Conservation (phyloP, 2,888 invertebrate species). For the Dioctria linearis region DNA sequence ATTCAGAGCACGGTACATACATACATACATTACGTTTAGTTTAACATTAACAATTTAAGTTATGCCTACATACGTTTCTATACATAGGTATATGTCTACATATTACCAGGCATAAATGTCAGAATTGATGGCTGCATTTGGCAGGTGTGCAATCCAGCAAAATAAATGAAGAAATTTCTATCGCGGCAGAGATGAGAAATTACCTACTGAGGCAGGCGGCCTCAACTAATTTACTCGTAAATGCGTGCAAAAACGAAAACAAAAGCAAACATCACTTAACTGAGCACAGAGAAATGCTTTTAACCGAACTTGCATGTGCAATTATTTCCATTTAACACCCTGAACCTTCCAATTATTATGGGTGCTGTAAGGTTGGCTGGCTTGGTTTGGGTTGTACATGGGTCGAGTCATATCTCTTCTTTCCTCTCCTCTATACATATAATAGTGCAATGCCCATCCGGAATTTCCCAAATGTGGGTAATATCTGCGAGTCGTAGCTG, state of each 20-base stretch:
- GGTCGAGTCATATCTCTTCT: slow-evolving; percentile 7
- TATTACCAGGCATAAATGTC: background rate
- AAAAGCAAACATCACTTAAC: slow-evolving; percentile 42
- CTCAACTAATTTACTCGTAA: slow-evolving; percentile 16
- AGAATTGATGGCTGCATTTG: background rate
- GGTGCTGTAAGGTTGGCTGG: slow-evolving; percentile 1
- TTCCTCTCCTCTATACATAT: background rate
- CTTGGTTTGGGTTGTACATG: background rate
- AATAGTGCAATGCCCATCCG: slow-evolving; percentile 46
- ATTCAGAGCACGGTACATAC: no score
- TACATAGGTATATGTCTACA: background rate
- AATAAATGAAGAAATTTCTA: background rate
- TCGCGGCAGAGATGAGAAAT: background rate
- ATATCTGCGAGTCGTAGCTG: slow-evolving; percentile 35
- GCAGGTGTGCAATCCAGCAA: background rate
- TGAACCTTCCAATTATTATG: slow-evolving; percentile 41
- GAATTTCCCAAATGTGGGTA: slow-evolving; percentile 35
- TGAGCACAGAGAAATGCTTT: slow-evolving; percentile 42
- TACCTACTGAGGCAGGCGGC: background rate
- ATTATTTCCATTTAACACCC: slow-evolving; percentile 53
- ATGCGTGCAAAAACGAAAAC: slow-evolving; percentile 28
- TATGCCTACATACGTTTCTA: no score
- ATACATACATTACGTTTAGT: no score
- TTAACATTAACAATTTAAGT: no score
- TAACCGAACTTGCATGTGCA: slow-evolving; percentile 44